A percentile compares a stretch with the other conserved stretches of the same genome.
These are phyloP conservation scores for Tenualosa ilisha DNA, from an alignment of 2,797 vertebrate species.

Conservation along the genomic window DNA sequence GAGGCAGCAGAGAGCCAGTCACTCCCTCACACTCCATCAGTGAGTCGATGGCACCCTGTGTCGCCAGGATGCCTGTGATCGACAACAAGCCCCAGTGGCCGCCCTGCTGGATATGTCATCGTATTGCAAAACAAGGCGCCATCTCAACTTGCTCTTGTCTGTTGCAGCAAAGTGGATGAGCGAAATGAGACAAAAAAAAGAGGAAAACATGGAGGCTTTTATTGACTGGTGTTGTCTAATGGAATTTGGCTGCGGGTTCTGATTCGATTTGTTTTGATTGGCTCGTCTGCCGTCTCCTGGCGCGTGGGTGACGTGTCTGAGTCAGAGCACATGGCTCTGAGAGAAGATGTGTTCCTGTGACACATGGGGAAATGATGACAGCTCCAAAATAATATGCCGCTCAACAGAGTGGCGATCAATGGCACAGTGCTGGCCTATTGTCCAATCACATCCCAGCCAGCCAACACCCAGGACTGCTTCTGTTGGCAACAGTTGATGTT, in stretches of 20 bases:
- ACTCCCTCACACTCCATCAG: not conserved
- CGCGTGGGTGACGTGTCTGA: not conserved
- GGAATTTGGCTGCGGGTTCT: not conserved
- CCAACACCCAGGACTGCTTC: not conserved
- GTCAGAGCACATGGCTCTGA: not conserved
- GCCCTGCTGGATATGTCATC: not conserved
- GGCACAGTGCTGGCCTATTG: not conserved
- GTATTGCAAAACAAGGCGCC: not conserved
- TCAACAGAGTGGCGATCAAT: not conserved
- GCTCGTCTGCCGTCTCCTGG: not conserved
- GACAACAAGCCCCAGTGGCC: not conserved
- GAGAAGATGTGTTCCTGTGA: not conserved
- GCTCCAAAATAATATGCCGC: not conserved
- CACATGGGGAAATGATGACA: not conserved
- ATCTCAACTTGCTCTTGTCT: not conserved
- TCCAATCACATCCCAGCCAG: not conserved
- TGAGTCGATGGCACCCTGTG: not conserved
- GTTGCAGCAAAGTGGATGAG: not conserved
- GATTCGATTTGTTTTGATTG: not conserved
- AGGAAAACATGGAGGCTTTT: not conserved
- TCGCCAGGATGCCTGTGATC: not conserved
- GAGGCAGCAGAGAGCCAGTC: not conserved
- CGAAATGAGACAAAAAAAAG: not conserved
- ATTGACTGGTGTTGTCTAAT: not conserved
- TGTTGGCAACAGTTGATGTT: not conserved